Evolutionary conservation across 2,888 invertebrate genomes (phyloP).

Genomic region (Penaeus monodon): DNA sequence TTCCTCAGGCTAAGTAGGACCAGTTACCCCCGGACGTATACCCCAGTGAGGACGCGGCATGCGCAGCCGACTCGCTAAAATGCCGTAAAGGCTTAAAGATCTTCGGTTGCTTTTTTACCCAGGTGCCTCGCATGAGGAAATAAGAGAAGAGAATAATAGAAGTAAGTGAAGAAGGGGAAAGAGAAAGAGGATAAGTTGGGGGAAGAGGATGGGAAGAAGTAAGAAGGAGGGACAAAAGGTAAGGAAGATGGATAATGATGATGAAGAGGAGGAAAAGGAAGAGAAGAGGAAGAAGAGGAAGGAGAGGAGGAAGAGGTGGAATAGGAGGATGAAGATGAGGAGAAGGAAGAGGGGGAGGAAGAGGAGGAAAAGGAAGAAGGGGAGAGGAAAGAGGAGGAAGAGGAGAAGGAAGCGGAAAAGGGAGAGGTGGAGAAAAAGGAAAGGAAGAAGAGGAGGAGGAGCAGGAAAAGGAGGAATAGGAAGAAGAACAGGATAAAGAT

Average conservation of each 20-base stretch:
- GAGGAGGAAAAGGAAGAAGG: neutral
- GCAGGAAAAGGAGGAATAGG: neutral
- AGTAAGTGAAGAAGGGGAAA: neutral
- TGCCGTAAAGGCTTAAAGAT: too few species aligned
- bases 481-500: neutral
- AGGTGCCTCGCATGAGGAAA: too few species aligned
- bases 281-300: neutral
- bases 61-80: too few species aligned
- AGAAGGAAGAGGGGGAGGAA: neutral
- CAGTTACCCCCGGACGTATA: too few species aligned
- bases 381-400: neutral
- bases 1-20: too few species aligned
- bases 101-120: too few species aligned
- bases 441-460: neutral
- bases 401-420: neutral
- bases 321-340: too few species aligned
- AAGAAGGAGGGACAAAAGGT: neutral
- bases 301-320: neutral
- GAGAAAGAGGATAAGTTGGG: too few species aligned
- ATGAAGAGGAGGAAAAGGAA: neutral
- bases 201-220: too few species aligned
- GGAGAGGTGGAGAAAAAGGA: neutral
- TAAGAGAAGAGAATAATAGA: too few species aligned
- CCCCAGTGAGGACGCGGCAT: too few species aligned
- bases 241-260: neutral